Evolutionary conservation across 1,140 invertebrate genomes (phyloP).

Genomic region (Asbolus verrucosus): DNA sequence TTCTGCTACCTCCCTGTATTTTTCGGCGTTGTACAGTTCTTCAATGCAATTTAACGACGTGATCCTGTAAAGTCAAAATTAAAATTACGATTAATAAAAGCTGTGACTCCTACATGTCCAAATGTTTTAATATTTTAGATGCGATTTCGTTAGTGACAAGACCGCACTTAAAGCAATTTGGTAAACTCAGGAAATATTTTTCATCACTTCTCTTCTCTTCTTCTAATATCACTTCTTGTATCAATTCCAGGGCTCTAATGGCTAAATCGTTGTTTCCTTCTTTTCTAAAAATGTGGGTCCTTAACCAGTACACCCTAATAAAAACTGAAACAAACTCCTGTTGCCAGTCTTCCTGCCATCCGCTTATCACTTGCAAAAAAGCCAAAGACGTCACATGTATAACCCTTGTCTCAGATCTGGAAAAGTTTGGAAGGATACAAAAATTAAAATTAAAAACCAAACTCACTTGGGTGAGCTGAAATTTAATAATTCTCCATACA

Average conservation of each 20-base stretch:
- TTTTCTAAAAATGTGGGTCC: conserved; percentile 68
- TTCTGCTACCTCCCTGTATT: conserved; percentile 73
- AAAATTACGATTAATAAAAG: neutral
- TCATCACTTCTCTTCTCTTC: conserved; percentile 58
- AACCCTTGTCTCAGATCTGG: conserved; percentile 1
- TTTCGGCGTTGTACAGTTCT: conserved; percentile 71
- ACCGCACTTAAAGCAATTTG: conserved; percentile 69
- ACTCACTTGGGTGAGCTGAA: conserved; percentile 53
- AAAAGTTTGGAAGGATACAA: neutral
- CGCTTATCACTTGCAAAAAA: conserved; percentile 62
- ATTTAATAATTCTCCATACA: conserved; percentile 72
- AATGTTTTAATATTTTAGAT: conserved; percentile 67
- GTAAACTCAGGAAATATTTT: conserved; percentile 64
- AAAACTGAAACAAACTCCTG: conserved; percentile 65
- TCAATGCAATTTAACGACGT: conserved; percentile 70
- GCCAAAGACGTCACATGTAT: conserved; percentile 51
- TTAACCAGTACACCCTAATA: conserved; percentile 69
- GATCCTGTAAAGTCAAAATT: conserved; percentile 65
- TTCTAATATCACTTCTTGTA: conserved; percentile 64
- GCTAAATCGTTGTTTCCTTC: conserved; percentile 67
- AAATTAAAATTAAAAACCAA: neutral
- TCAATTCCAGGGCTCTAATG: conserved; percentile 65
- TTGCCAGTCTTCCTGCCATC: conserved; percentile 63
- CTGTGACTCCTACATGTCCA: conserved; percentile 64
- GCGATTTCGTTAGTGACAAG: conserved; percentile 64